phyloP scores from a whole-genome alignment of 2,888 invertebrate species.

The Pseudoips prasinana region DNA sequence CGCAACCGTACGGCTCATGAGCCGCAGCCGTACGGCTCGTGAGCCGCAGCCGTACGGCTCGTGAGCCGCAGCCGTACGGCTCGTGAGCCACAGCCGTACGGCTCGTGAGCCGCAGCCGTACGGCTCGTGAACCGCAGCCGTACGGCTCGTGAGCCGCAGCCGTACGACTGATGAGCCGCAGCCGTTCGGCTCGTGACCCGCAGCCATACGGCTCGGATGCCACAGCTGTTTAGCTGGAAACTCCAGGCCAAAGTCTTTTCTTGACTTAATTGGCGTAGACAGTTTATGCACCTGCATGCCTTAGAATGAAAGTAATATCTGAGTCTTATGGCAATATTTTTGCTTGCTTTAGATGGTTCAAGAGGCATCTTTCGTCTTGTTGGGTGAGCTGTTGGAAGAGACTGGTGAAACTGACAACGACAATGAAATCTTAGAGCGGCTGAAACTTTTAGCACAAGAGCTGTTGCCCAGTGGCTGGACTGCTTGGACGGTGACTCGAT shows the following conservation, averaged over 20 bases:
- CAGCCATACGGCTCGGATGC: slow-evolving; percentile 1
- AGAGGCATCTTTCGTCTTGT: neutral
- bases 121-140: slow-evolving; percentile 4
- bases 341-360: neutral
- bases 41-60: too few relatives aligned
- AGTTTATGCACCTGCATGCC: too few relatives aligned
- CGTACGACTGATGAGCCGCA: neutral
- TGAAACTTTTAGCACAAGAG: neutral
- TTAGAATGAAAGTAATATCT: neutral
- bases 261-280: too few relatives aligned
- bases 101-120: too few relatives aligned
- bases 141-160: too few relatives aligned
- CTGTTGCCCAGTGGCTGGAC: neutral
- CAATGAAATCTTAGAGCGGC: neutral
- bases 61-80: too few relatives aligned
- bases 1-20: too few relatives aligned
- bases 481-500: neutral
- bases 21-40: too few relatives aligned
- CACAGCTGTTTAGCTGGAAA: neutral
- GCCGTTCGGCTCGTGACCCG: slow-evolving; percentile 1
- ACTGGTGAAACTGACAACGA: neutral
- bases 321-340: slow-evolving; percentile 1
- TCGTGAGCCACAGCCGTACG: neutral
- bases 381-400: neutral
- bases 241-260: neutral